phyloP scores from a whole-genome alignment of 2,797 vertebrate species.

The Esox lucius region DNA sequence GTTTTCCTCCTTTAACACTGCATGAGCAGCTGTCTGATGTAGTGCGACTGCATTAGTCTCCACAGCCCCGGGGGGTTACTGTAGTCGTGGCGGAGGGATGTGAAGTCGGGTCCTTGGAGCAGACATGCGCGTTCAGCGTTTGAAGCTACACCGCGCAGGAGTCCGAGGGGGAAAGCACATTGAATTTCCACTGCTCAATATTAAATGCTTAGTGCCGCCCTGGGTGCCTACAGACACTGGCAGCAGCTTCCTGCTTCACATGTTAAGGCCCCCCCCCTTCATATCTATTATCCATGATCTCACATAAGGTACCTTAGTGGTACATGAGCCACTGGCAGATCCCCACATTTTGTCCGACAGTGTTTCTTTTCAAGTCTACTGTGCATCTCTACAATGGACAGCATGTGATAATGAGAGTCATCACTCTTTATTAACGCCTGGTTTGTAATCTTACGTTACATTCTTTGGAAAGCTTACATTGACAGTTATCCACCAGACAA shows the following conservation, averaged over 20 bases:
- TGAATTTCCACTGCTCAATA: constrained; percentile 70
- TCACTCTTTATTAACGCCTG: too few species aligned
- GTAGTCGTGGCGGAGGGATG: constrained; percentile 52
- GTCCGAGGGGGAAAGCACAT: constrained; percentile 55
- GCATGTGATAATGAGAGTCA: neutral
- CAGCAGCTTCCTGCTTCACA: constrained; percentile 48
- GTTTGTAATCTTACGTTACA: too few species aligned
- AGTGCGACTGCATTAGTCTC: constrained; percentile 75
- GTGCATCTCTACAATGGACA: neutral
- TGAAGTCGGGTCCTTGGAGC: constrained; percentile 18
- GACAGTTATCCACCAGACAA: too few species aligned
- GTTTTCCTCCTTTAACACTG: constrained; percentile 49
- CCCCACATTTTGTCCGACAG: neutral
- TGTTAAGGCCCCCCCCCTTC: constrained; percentile 47
- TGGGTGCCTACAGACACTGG: constrained; percentile 62
- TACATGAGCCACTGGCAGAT: too few species aligned
- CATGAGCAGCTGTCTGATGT: constrained; percentile 75
- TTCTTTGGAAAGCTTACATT: too few species aligned
- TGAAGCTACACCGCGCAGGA: constrained; percentile 29
- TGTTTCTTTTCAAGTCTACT: neutral
- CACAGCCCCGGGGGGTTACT: constrained; percentile 64
- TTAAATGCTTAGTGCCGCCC: constrained; percentile 64
- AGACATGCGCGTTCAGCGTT: neutral
- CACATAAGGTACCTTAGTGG: neutral
- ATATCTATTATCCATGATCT: constrained; percentile 51